phyloP scores from a whole-genome alignment of 2,888 invertebrate genomes.

The Leptopilina drosophilae region DNA sequence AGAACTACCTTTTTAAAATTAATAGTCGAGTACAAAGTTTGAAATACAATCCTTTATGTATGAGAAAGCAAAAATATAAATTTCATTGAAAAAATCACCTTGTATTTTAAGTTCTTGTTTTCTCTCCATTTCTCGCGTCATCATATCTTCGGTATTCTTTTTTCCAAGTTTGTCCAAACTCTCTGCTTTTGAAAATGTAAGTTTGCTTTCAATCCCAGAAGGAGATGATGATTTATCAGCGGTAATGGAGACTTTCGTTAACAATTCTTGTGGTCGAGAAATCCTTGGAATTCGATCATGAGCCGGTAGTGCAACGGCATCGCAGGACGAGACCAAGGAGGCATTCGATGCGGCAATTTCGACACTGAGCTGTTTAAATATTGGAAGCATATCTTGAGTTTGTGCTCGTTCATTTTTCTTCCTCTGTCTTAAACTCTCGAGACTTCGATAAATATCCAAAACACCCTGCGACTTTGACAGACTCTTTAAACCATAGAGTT shows the following conservation, averaged over 20 bases:
- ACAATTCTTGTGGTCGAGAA: too few relatives aligned
- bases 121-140: background rate
- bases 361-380: constrained; percentile 65
- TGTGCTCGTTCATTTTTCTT: constrained; percentile 68
- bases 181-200: background rate
- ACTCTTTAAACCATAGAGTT: constrained; percentile 77
- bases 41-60: too few relatives aligned
- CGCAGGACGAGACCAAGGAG: constrained; percentile 40
- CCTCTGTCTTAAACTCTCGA: constrained; percentile 69
- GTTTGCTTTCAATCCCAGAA: background rate
- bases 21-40: too few relatives aligned
- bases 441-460: constrained; percentile 76
- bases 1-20: too few relatives aligned
- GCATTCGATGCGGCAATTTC: constrained; percentile 60
- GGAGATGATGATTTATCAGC: background rate
- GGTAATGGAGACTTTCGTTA: background rate
- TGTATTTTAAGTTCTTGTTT: constrained; percentile 46
- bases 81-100: constrained; percentile 38
- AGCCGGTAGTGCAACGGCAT: background rate
- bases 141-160: background rate
- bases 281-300: background rate
- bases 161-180: background rate
- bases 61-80: background rate
- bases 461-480: constrained; percentile 78
- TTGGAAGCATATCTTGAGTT: constrained; percentile 69